Percentiles rank a stretch among this genome's conserved stretches.
Evolutionary conservation across 1,140 invertebrate genomes (phyloP).

Genomic region (Papilio polytes): DNA sequence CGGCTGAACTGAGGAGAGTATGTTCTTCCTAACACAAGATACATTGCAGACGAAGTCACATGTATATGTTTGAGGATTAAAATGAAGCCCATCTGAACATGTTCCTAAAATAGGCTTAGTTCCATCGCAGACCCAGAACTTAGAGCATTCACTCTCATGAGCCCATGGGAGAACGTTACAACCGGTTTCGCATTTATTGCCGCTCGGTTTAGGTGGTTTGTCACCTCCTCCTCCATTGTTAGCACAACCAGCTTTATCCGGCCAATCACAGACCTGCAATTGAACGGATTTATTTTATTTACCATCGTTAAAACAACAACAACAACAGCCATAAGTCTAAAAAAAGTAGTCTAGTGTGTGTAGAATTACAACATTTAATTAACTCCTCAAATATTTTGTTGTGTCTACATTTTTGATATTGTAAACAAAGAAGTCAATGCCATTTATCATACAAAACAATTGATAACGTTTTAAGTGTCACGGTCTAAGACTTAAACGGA

Average conservation of each 20-base stretch:
- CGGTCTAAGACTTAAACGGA: no score
- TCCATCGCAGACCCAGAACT: conserved; percentile 84
- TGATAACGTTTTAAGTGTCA: no score
- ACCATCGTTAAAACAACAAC: no score
- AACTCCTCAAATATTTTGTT: no score
- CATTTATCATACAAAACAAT: no score
- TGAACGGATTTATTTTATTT: conserved; percentile 8
- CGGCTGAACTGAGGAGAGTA: conserved; percentile 45
- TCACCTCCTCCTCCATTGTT: conserved; percentile 16
- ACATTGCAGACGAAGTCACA: conserved; percentile 68
- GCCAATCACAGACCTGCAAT: conserved; percentile 56
- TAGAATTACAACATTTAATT: no score
- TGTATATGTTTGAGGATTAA: conserved; percentile 74
- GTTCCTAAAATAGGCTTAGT: conserved; percentile 68
- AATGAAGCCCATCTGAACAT: conserved; percentile 85
- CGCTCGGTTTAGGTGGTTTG: not conserved
- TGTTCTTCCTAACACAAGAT: conserved; percentile 46
- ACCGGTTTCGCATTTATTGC: conserved; percentile 42
- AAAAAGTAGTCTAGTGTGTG: no score
- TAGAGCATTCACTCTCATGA: conserved; percentile 83
- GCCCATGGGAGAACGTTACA: conserved; percentile 69
- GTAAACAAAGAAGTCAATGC: no score
- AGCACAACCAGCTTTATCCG: conserved; percentile 46
- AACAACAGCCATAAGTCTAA: no score
- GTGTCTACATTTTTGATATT: no score